Conservation (phyloP, 2,888 invertebrate species). For the Oscheius sp. region DNA sequence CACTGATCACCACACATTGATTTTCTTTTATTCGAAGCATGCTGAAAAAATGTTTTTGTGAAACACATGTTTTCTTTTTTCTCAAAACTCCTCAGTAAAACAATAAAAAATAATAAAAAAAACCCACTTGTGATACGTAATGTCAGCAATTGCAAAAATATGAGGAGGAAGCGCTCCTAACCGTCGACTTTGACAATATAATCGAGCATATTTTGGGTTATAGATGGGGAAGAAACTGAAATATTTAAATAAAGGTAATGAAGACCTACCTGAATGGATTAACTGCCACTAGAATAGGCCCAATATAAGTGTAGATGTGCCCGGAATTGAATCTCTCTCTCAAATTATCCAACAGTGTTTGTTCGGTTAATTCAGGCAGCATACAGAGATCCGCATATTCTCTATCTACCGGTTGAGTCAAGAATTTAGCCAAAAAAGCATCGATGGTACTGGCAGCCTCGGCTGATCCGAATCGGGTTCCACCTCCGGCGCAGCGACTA, state of each 20-base stretch:
- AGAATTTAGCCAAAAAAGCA: constrained; percentile 89
- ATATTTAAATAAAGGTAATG: neutral
- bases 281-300: constrained; percentile 87
- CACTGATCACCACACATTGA: constrained; percentile 87
- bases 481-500: constrained; percentile 44
- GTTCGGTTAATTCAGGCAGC: constrained; percentile 91
- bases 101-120: neutral
- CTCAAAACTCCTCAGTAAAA: neutral
- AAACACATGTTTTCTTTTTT: neutral
- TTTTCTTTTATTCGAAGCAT: constrained; percentile 90
- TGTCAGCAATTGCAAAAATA: constrained; percentile 84
- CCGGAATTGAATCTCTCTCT: constrained; percentile 82
- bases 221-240: constrained; percentile 89
- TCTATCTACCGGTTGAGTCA: constrained; percentile 86
- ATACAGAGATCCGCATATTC: constrained; percentile 95
- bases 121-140: constrained; percentile 68
- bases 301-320: constrained; percentile 92
- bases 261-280: constrained; percentile 78
- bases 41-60: constrained; percentile 39
- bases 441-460: constrained; percentile 80
- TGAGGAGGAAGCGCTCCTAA: constrained; percentile 92
- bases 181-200: constrained; percentile 87
- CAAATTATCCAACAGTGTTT: constrained; percentile 88
- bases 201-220: constrained; percentile 94
- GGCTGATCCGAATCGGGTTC: constrained; percentile 80